Conservation (phyloP, 2,113 vertebrate genomes). For the Chloebia gouldiae region DNA sequence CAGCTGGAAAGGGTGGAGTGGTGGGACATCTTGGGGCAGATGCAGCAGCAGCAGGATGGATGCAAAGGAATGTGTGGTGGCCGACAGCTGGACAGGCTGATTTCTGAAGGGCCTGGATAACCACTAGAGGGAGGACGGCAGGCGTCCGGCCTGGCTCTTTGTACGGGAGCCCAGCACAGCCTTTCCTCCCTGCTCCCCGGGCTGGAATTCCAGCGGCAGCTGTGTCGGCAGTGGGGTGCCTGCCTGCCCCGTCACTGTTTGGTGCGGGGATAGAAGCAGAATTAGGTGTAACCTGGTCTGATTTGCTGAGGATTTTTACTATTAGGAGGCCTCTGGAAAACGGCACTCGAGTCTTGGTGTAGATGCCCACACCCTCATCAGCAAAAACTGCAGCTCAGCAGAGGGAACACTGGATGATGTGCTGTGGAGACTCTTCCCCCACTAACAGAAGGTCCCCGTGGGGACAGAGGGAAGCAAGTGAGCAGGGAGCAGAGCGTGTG, state of each 20-base stretch:
- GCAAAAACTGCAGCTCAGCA: neutral
- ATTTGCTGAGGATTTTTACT: neutral
- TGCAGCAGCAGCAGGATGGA: neutral
- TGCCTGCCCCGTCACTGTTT: neutral
- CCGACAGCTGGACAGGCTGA: neutral
- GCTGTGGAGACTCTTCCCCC: neutral
- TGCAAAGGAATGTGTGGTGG: neutral
- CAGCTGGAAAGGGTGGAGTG: neutral
- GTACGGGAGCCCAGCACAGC: neutral
- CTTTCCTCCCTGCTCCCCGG: neutral
- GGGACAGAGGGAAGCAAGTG: neutral
- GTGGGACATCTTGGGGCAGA: neutral
- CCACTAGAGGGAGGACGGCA: neutral
- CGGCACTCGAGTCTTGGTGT: neutral
- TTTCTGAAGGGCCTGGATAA: neutral
- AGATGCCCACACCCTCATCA: neutral
- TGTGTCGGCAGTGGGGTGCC: neutral
- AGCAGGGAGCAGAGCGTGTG: conserved; percentile 4
- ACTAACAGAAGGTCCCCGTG: neutral
- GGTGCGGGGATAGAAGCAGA: neutral
- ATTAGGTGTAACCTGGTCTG: neutral
- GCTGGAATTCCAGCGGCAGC: neutral
- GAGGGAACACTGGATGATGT: neutral
- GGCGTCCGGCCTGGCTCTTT: fast-evolving
- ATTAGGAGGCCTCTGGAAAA: neutral